Evolutionary conservation across 1,140 invertebrate genomes (phyloP).

Genomic region (Daktulosphaira vitifoliae): DNA sequence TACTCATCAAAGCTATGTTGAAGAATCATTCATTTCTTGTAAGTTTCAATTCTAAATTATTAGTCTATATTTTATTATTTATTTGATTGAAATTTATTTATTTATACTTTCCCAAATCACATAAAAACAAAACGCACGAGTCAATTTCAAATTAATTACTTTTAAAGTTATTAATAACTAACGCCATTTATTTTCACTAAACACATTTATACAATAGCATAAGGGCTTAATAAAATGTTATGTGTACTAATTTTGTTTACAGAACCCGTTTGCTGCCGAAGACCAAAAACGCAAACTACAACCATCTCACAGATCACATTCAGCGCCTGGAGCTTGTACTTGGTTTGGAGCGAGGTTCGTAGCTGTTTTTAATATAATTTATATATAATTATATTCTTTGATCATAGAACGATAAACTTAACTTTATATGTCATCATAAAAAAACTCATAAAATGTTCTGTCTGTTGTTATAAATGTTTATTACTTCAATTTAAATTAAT

Average conservation of each 20-base stretch:
- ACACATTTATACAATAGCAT: no score
- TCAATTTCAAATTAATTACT: no score
- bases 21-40: conserved; percentile 88
- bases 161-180: no score
- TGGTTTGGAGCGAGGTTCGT: conserved; percentile 35
- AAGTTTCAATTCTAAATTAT: conserved; percentile 36
- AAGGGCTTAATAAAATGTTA: no score
- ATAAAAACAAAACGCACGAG: no score
- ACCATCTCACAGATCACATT: conserved; percentile 44
- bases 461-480: no score
- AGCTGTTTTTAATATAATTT: not conserved
- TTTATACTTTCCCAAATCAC: no score
- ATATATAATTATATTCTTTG: not conserved
- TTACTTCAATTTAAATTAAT: no score
- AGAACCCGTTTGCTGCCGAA: conserved; percentile 39
- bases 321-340: conserved; percentile 45
- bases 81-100: conserved; percentile 25
- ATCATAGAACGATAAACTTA: no score
- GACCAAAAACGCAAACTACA: conserved; percentile 40
- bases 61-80: not conserved
- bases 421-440: no score
- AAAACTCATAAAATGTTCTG: no score
- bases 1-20: conserved; percentile 88
- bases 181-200: no score
- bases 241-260: conserved; percentile 35